Conservation (phyloP, 2,797 vertebrate species). For the Micrastur ruficollis region DNA sequence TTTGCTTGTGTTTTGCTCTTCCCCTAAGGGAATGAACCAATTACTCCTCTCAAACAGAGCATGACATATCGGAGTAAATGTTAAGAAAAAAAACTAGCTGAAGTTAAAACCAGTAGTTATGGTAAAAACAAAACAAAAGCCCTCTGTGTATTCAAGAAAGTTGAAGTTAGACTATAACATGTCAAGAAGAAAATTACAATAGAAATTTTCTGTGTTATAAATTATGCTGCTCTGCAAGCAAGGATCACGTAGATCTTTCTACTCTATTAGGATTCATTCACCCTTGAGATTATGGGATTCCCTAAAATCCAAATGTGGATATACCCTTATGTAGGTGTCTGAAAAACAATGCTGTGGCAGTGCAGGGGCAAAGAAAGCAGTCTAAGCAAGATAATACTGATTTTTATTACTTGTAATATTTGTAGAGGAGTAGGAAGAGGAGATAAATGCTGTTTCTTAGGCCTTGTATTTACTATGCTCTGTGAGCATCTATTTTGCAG, state of each 20-base stretch:
- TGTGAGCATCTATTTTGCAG: background rate
- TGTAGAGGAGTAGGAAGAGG: background rate
- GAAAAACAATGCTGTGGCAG: background rate
- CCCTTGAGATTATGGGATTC: background rate
- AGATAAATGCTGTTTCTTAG: background rate
- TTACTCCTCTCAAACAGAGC: slow-evolving; percentile 24
- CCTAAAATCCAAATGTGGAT: background rate
- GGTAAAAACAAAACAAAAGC: background rate
- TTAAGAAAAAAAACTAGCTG: background rate
- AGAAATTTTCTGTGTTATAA: background rate
- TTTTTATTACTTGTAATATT: background rate
- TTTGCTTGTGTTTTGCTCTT: slow-evolving; percentile 3
- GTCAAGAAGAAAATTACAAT: background rate
- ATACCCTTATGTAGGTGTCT: background rate
- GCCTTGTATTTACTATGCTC: background rate
- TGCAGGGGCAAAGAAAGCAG: background rate
- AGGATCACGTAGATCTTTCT: background rate
- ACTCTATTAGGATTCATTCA: background rate
- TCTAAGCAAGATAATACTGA: background rate
- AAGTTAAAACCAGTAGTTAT: background rate
- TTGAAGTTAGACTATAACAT: background rate
- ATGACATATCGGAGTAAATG: background rate
- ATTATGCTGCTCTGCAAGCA: background rate
- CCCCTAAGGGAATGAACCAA: background rate
- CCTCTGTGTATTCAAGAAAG: background rate